Percentiles rank a stretch among this genome's conserved stretches.
Conservation (phyloP, 2,888 invertebrate species). For the Proisotoma minuta region DNA sequence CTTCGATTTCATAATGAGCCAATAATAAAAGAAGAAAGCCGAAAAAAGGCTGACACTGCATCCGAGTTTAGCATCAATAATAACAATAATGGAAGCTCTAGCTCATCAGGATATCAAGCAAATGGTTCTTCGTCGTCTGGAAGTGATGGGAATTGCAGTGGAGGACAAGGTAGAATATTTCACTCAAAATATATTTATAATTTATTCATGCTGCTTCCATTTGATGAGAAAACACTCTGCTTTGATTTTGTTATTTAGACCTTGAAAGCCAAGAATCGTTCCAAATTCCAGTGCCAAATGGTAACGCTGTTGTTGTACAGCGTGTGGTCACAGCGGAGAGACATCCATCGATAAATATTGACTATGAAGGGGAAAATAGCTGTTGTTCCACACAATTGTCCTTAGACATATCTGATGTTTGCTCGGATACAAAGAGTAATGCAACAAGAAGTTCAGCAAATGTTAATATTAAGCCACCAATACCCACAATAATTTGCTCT, state of each 20-base stretch:
- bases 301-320: conserved; percentile 7
- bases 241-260: conserved; percentile 12
- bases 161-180: conserved; percentile 34
- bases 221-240: neutral
- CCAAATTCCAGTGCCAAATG: conserved; percentile 21
- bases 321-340: conserved; percentile 9
- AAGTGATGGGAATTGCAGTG: conserved; percentile 44
- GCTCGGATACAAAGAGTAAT: conserved; percentile 32
- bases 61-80: conserved; percentile 17
- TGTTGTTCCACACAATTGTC: conserved; percentile 45
- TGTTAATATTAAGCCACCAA: conserved; percentile 36
- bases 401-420: conserved; percentile 43
- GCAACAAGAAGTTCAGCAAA: conserved; percentile 8
- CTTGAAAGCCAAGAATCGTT: conserved; percentile 27
- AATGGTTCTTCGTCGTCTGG: conserved; percentile 40
- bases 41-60: neutral
- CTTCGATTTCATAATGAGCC: neutral
- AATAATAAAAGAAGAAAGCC: conserved; percentile 2
- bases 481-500: conserved; percentile 43
- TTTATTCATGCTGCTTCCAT: neutral
- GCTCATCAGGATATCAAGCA: conserved; percentile 41
- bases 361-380: conserved; percentile 45
- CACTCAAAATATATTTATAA: neutral
- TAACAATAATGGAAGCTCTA: conserved; percentile 17
- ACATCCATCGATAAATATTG: conserved; percentile 17